A percentile compares a stretch with the other conserved stretches of the same genome.
phyloP scores from a whole-genome alignment of 2,888 invertebrate species.

The Reticulitermes lucifugus region DNA sequence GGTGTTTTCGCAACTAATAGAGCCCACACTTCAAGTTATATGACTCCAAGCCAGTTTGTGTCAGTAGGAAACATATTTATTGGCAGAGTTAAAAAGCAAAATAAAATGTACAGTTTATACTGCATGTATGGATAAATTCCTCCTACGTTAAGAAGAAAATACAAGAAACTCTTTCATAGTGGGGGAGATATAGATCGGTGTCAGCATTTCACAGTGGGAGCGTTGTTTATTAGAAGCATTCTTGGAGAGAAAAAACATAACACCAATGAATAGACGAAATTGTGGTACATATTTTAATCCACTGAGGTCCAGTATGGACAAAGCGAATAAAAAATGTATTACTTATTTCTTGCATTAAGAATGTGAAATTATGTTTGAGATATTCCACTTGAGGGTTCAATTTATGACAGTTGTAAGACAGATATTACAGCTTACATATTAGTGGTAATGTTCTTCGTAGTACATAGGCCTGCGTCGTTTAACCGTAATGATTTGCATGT shows the following conservation, averaged over 20 bases:
- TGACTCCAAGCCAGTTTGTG: not conserved
- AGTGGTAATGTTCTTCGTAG: too few relatives aligned
- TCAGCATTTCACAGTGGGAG: not conserved
- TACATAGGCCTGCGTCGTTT: too few relatives aligned
- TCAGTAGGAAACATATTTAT: not conserved
- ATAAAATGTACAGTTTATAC: not conserved
- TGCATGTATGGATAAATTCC: not conserved
- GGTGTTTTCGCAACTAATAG: not conserved
- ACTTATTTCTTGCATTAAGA: not conserved
- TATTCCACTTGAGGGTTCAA: too few relatives aligned
- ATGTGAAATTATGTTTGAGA: not conserved
- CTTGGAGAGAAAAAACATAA: not conserved
- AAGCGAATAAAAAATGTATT: not conserved
- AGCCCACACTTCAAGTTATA: not conserved
- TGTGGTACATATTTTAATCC: not conserved
- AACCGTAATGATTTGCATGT: too few relatives aligned
- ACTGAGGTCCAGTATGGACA: not conserved
- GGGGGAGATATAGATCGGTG: constrained; percentile 3
- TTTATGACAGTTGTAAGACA: too few relatives aligned
- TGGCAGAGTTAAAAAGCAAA: not conserved
- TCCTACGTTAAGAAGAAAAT: not conserved
- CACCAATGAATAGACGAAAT: not conserved
- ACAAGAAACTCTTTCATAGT: not conserved
- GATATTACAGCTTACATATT: too few relatives aligned
- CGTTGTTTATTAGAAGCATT: constrained; percentile 5